Conservation (phyloP, 2,113 vertebrate species). For the Nanorana parkeri region DNA sequence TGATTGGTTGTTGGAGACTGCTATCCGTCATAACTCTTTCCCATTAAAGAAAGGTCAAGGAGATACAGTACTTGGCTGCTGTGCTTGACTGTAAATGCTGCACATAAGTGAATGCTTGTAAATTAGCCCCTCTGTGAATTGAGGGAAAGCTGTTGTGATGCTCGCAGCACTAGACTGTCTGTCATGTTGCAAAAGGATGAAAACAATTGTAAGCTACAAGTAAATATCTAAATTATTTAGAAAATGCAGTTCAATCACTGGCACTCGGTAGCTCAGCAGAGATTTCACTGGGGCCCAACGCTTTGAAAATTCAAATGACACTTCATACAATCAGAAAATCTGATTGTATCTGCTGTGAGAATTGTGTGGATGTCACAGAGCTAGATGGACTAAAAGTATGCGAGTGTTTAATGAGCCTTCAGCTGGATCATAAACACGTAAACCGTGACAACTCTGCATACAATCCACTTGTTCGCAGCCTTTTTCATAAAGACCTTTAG, state of each 20-base stretch:
- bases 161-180: not conserved
- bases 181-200: not conserved
- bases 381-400: not conserved
- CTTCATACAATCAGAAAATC: conserved; percentile 28
- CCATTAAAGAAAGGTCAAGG: no score
- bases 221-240: conserved; percentile 17
- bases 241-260: not conserved
- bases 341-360: conserved; percentile 30
- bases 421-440: not conserved
- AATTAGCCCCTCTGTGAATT: no score
- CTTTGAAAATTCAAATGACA: conserved; percentile 24
- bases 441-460: not conserved
- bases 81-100: no score
- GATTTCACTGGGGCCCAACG: conserved; percentile 6
- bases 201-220: not conserved
- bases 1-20: no score
- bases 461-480: not conserved
- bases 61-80: no score
- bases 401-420: conserved; percentile 21
- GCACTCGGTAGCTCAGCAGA: not conserved
- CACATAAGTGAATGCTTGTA: no score
- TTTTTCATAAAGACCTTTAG: not conserved
- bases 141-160: no score
- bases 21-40: no score
- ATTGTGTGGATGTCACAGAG: conserved; percentile 23